Percentiles rank a stretch among this genome's conserved stretches.
Evolutionary conservation across 2,888 invertebrate genomes (phyloP).

Genomic region (Acrobasis consociella): DNA sequence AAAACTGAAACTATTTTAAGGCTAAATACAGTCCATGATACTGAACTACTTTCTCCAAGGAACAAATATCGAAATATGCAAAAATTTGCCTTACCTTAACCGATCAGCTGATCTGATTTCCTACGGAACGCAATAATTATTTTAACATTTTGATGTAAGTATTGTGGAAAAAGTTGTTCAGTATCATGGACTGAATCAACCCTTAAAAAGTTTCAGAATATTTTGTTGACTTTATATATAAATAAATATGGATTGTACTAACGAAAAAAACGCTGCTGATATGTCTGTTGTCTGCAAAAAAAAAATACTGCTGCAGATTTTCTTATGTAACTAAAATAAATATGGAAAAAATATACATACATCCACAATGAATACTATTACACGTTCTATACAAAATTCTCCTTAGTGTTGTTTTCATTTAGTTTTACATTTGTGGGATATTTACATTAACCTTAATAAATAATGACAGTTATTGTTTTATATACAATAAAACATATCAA

Average conservation of each 20-base stretch:
- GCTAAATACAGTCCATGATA: no score
- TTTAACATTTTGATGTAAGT: no score
- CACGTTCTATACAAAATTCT: constrained; percentile 69
- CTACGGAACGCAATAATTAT: no score
- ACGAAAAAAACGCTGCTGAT: constrained; percentile 27
- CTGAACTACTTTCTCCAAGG: no score
- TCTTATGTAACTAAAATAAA: constrained; percentile 42
- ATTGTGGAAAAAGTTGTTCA: not conserved
- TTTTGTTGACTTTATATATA: not conserved
- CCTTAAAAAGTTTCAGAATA: not conserved
- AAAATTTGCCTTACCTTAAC: no score
- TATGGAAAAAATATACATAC: constrained; percentile 46
- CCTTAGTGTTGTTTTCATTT: constrained; percentile 54
- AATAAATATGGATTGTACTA: constrained; percentile 18
- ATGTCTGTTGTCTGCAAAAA: constrained; percentile 26
- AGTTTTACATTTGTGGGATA: constrained; percentile 47
- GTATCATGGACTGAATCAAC: not conserved
- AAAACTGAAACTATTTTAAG: no score
- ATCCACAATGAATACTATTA: constrained; percentile 62
- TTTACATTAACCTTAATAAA: constrained; percentile 68
- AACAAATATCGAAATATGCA: no score
- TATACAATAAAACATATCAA: constrained; percentile 51
- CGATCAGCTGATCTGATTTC: no score
- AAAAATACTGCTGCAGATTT: constrained; percentile 26
- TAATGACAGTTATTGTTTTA: constrained; percentile 47